A percentile compares a stretch with the other conserved stretches of the same genome.
phyloP scores from a whole-genome alignment of 2,113 vertebrate species.

The Mus musculus region GRCm39 chr4:47380001-47380500 shows the following conservation, averaged over 20 bases:
- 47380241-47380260: constrained; percentile 27
- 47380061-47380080: not conserved
- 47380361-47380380: not conserved
- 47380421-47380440: constrained; percentile 30
- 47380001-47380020: not conserved
- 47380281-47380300: constrained; percentile 27
- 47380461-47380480: constrained; percentile 22
- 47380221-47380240: constrained; percentile 57
- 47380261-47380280: not conserved
- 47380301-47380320: constrained; percentile 37
- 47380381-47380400: constrained; percentile 30
- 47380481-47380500: not conserved
- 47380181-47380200: not conserved
- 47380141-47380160: constrained; percentile 32
- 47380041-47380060: constrained; percentile 15
- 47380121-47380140: not conserved
- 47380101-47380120: not conserved
- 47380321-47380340: constrained; percentile 30
- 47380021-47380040: constrained; percentile 1
- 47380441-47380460: not conserved
- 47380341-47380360: not conserved
- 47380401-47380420: constrained; percentile 26
- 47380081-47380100: not conserved
- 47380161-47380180: not conserved
- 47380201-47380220: constrained; percentile 34